Percentiles rank a stretch among this genome's conserved stretches.
Evolutionary conservation across 1,140 invertebrate genomes (phyloP).

Genomic region (Palaemon carinicauda): DNA sequence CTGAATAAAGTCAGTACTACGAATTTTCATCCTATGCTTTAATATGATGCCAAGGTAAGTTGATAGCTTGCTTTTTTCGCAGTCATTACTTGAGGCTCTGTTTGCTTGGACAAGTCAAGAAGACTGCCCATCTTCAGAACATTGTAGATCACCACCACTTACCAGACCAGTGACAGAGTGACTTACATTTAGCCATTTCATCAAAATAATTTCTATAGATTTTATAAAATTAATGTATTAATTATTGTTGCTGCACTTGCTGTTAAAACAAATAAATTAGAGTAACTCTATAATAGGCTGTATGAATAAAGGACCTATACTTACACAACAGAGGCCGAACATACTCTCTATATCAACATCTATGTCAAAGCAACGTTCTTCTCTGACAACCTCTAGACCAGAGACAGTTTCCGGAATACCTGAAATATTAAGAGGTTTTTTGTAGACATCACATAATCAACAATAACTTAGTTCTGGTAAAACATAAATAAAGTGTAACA

Average conservation of each 20-base stretch:
- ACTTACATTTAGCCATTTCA: too few species aligned
- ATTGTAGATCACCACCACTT: too few species aligned
- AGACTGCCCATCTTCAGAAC: too few species aligned
- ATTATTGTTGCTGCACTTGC: neutral
- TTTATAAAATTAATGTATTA: too few species aligned
- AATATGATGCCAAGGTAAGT: too few species aligned
- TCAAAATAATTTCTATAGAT: too few species aligned
- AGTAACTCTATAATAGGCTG: neutral
- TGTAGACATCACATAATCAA: neutral
- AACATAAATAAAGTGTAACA: neutral
- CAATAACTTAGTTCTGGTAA: neutral
- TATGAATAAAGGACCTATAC: neutral
- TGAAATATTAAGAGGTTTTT: neutral
- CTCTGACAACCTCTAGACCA: slow-evolving; percentile 23
- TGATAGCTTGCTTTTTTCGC: too few species aligned
- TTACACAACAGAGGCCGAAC: slow-evolving; percentile 15
- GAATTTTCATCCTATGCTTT: too few species aligned
- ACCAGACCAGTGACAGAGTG: too few species aligned
- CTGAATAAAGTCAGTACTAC: too few species aligned
- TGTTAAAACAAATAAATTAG: neutral
- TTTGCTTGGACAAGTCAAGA: too few species aligned
- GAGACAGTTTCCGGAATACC: neutral
- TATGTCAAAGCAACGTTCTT: slow-evolving; percentile 26
- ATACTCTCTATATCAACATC: slow-evolving; percentile 37
- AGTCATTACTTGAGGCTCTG: too few species aligned